Evolutionary conservation across 2,113 vertebrate genomes (phyloP), one percentile per base, ranked within the genome.

Genomic region (Aramus guarauna): DNA sequence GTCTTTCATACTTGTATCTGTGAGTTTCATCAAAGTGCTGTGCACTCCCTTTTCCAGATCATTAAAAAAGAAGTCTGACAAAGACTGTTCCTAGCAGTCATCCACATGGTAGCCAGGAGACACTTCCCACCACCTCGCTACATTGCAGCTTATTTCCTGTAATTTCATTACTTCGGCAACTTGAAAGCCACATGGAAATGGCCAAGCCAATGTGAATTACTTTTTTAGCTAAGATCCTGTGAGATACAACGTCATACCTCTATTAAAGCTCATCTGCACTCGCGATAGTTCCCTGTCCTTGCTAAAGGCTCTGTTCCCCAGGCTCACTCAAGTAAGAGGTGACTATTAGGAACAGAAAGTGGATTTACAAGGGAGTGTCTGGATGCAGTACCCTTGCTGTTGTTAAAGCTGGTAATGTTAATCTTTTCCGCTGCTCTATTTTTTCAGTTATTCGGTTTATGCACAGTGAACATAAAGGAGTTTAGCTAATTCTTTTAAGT

Each of bases 91-190:
- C 45, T 92, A 94, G 91, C 71, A 88, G 41, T 76, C 66, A 37
- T 83, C 89, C 91, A 91, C 93, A 63, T 95, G 89, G 84, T 88
- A 94, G 71, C 93, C 96, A 95, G 94, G 87, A 97, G 66, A 90
- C 80, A 50, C 41, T 91, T 97, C 71, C 94, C 71, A 92, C 86
- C 50, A 91, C 63, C 59, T 96, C 1, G 26, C 75, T 90, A 93
- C 74, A 74, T 48, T 85, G 93, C 89, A 67, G 69, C 23, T 90
- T 95, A 96, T 91, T 95, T 96, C 94, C 93, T 96, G 91, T 85
- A 36, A 58, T 96, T 94, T 95, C 74, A 62, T 95, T 91, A 73
- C 87, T 80, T 90, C 85, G 88, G 47, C 60, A 81, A 63, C 62
- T 90, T 95, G 71, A 96, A 96, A 96, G 74, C 67, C 80, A 74